Evolutionary conservation across 35 echinoderm and acorn worm genomes (phyloP).

Genomic region (Amphiura filiformis): DNA sequence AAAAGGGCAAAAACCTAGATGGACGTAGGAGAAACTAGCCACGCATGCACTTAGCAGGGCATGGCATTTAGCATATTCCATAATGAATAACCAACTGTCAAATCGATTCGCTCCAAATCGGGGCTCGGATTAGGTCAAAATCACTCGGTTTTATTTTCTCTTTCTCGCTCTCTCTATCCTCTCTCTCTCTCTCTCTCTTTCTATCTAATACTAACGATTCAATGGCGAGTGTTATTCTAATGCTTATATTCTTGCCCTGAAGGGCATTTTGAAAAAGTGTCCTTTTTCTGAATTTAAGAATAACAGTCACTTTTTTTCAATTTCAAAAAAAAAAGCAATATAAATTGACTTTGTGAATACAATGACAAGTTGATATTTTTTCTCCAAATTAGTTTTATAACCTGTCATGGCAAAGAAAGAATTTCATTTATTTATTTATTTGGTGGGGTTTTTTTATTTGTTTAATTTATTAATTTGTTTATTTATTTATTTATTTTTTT

Average conservation of each 20-base stretch:
- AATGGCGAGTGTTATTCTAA: too few species aligned
- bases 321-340: too few species aligned
- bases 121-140: constrained; percentile 5
- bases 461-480: not conserved
- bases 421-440: too few species aligned
- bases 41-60: not conserved
- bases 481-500: not conserved
- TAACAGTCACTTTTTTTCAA: too few species aligned
- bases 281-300: not conserved
- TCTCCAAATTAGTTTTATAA: too few species aligned
- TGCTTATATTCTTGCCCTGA: not conserved
- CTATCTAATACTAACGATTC: too few species aligned
- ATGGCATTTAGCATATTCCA: not conserved
- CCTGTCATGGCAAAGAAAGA: too few species aligned
- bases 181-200: too few species aligned
- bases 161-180: not conserved
- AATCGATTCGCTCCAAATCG: not conserved
- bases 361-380: too few species aligned
- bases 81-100: not conserved
- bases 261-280: not conserved
- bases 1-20: not conserved
- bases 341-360: too few species aligned
- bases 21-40: not conserved
- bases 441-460: too few species aligned
- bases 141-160: not conserved